Percentiles rank a stretch among this genome's conserved stretches.
Conservation (phyloP, 2,113 vertebrate genomes). For the Rhinolophus sinicus region DNA sequence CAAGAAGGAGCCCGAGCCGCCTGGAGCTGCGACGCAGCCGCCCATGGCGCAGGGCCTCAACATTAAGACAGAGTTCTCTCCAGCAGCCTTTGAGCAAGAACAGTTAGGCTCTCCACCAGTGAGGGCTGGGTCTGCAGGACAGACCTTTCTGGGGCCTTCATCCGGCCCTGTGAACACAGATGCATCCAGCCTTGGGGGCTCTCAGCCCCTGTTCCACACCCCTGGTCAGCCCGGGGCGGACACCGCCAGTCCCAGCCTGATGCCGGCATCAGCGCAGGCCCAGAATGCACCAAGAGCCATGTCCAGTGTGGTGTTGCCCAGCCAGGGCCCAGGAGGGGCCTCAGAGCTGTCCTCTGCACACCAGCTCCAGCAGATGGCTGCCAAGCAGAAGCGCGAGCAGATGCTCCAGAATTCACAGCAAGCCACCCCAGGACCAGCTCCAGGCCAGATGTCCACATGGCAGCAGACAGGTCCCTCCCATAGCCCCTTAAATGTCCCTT, state of each 20-base stretch:
- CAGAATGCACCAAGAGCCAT: slow-evolving; percentile 86
- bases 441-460: slow-evolving; percentile 91
- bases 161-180: slow-evolving; percentile 88
- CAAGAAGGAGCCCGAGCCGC: slow-evolving; percentile 93
- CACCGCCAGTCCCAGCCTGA: slow-evolving; percentile 82
- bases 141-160: slow-evolving; percentile 89
- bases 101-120: slow-evolving; percentile 92
- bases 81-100: slow-evolving; percentile 93
- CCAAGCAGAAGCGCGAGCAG: slow-evolving; percentile 90
- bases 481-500: slow-evolving; percentile 89
- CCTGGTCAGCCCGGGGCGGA: slow-evolving; percentile 83
- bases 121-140: slow-evolving; percentile 90
- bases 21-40: slow-evolving; percentile 85
- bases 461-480: slow-evolving; percentile 90
- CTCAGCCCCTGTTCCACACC: slow-evolving; percentile 87
- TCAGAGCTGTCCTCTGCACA: slow-evolving; percentile 94
- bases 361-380: slow-evolving; percentile 93
- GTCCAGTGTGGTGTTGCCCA: slow-evolving; percentile 88
- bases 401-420: slow-evolving; percentile 88
- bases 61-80: slow-evolving; percentile 95
- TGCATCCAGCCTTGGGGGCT: slow-evolving; percentile 86
- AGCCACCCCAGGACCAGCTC: slow-evolving; percentile 82
- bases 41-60: slow-evolving; percentile 89
- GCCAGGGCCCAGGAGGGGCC: slow-evolving; percentile 90
- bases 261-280: slow-evolving; percentile 87